Evolutionary conservation across 1,140 invertebrate genomes (phyloP), one percentile per base, ranked within the genome.

Genomic region (Nephila pilipes): DNA sequence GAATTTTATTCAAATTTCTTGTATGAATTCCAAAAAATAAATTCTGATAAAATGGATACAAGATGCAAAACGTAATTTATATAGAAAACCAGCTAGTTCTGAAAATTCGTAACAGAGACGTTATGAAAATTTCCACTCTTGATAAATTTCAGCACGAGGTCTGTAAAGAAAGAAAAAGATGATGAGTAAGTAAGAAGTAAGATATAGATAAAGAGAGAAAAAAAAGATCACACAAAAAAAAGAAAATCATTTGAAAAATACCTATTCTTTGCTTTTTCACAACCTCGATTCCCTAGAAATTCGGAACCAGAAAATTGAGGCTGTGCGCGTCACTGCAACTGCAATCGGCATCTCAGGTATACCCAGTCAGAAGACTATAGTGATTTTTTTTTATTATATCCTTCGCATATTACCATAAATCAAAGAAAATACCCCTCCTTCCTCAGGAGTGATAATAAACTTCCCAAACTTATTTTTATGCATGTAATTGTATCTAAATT

Each of bases 281-380:
- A 8, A 55, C 38, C 80, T 36, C 69, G 3, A 36, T 16, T 81
- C 38, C n/a, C 46, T 14, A 3, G 38, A 38, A 81, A 81, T 55
- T 81, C n/a, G 36, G 80, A 20, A 16, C 80, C 38, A 81, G 80
- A 81, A 81, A 81, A 54, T 54, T 81, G 69, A 36, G 69, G 65
- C 65, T 29, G 0, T 75, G 80, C 54, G 80, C 46, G n/a, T 54
- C 80, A 81, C 46, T 81, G 80, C 46, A 55, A 81, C 36, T n/a
- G 79, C 46, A 81, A 81, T 81, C 80, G 80, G n/a, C 80, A 81
- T 14, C 38, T 81, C 79, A 81, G 79, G 79, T 81, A 81, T 20
- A n/a, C 65, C 65, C n/a, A 12, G 65, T 69, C 25, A 69, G 38
- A n/a, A 6, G 18, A n/a, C n/a, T 54, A 81, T 81, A 25, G 79